phyloP scores from a whole-genome alignment of 2,113 vertebrate genomes.

The Coreoperca whiteheadi region DNA sequence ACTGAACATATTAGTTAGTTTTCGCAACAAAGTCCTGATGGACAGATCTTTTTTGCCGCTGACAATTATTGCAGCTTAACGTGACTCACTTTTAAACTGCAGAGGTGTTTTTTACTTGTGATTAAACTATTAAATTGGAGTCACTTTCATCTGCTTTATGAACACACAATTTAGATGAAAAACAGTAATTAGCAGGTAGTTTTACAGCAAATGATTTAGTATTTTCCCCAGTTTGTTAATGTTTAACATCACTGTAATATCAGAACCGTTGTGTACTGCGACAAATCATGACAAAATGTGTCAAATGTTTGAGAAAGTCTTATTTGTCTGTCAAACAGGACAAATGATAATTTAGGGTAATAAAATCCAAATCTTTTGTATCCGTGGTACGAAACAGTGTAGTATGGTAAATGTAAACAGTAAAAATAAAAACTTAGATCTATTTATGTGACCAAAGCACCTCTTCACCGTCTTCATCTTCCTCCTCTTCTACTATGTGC shows the following conservation, averaged over 20 bases:
- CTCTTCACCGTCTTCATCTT: background rate
- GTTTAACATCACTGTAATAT: slow-evolving; percentile 28
- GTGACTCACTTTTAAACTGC: background rate
- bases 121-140: background rate
- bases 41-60: too few relatives aligned
- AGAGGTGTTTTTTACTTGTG: background rate
- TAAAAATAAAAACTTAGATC: background rate
- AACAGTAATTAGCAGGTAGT: background rate
- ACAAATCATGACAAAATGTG: background rate
- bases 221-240: background rate
- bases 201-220: background rate
- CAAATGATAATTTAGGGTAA: background rate
- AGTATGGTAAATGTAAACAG: too few relatives aligned
- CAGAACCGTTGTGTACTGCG: background rate
- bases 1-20: too few relatives aligned
- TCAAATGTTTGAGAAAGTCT: background rate
- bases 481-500: background rate
- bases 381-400: background rate
- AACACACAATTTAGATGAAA: too few relatives aligned
- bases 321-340: background rate
- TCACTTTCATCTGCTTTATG: too few relatives aligned
- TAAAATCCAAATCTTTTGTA: too few relatives aligned
- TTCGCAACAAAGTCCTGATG: too few relatives aligned
- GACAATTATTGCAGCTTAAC: too few relatives aligned
- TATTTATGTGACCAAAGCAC: background rate